Conservation (phyloP, 1,140 invertebrate genomes). For the Neodiprion pinetum region DNA sequence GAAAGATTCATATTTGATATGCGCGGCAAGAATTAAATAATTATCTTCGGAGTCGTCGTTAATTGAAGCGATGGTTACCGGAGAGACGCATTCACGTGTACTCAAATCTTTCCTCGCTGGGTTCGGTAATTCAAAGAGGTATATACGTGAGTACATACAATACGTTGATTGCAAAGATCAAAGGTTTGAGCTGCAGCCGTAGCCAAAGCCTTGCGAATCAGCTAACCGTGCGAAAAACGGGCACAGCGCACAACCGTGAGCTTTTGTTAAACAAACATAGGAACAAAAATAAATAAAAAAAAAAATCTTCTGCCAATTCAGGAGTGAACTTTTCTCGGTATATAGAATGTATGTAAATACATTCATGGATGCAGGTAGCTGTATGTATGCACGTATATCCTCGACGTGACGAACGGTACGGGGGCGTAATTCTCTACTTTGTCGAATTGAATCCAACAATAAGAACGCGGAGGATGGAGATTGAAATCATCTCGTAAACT, state of each 20-base stretch:
- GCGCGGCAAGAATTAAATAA: too few relatives aligned
- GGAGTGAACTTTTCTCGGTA: too few relatives aligned
- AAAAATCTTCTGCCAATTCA: too few relatives aligned
- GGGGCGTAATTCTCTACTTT: background rate
- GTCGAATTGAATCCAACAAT: conserved; percentile 4
- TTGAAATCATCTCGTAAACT: background rate
- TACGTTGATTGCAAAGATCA: conserved; percentile 1
- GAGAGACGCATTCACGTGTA: background rate
- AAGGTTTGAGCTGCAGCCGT: background rate
- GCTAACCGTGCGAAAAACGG: background rate
- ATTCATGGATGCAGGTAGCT: too few relatives aligned
- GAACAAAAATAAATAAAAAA: too few relatives aligned
- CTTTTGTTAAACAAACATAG: background rate
- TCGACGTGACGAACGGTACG: background rate
- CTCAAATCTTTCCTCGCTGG: background rate
- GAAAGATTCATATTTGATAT: too few relatives aligned
- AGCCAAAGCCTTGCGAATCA: background rate
- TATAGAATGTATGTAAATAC: background rate
- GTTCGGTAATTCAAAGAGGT: background rate
- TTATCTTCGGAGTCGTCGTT: background rate
- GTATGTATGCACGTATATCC: too few relatives aligned
- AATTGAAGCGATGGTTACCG: background rate
- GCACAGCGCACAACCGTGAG: background rate
- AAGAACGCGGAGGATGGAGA: background rate
- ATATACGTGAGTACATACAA: background rate